phyloP scores from a whole-genome alignment of 2,113 vertebrate species.

The Stegostoma tigrinum region DNA sequence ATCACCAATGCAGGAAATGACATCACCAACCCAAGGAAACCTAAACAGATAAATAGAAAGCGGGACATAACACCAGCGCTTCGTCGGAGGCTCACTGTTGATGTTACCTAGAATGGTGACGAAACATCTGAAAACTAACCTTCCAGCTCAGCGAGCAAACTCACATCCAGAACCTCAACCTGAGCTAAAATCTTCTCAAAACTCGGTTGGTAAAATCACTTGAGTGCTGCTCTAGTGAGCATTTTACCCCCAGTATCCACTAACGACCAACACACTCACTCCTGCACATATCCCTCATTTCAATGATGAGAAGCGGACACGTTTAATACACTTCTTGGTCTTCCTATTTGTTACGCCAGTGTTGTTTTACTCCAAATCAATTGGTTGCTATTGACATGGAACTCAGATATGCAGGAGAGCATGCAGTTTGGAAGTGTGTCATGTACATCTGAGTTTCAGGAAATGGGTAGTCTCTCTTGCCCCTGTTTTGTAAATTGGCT shows the following conservation, averaged over 20 bases:
- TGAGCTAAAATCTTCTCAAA: too few relatives aligned
- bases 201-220: neutral
- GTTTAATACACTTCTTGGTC: neutral
- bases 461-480: neutral
- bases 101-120: too few relatives aligned
- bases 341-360: neutral
- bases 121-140: too few relatives aligned
- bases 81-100: too few relatives aligned
- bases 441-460: neutral
- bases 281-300: neutral
- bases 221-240: neutral
- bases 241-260: neutral
- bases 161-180: too few relatives aligned
- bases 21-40: too few relatives aligned
- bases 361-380: neutral
- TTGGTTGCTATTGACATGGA: neutral
- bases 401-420: neutral
- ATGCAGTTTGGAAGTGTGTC: neutral
- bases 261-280: too few relatives aligned
- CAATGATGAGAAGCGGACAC: neutral
- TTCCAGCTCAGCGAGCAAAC: too few relatives aligned
- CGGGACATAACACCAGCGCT: too few relatives aligned
- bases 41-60: too few relatives aligned
- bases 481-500: neutral
- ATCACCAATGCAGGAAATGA: too few relatives aligned